Percentiles rank a stretch among this genome's conserved stretches.
Conservation (phyloP, 2,113 vertebrate species). For the Carassius auratus region DNA sequence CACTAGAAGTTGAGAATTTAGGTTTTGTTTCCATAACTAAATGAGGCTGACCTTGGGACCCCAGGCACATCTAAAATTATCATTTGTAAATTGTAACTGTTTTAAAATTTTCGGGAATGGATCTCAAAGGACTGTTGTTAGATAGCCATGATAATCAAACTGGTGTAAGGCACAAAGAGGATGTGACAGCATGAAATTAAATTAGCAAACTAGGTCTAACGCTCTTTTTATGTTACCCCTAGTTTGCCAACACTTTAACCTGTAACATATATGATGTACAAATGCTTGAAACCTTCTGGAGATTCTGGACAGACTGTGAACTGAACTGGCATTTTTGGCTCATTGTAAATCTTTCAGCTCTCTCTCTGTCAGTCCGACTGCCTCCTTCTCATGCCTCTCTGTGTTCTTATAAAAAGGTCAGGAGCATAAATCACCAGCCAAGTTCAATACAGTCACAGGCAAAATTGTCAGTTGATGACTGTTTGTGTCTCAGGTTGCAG, state of each 20-base stretch:
- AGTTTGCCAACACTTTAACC: background rate
- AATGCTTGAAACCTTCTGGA: background rate
- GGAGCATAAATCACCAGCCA: slow-evolving; percentile 27
- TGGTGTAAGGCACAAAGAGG: background rate
- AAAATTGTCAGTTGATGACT: slow-evolving; percentile 49
- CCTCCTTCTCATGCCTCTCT: slow-evolving; percentile 10
- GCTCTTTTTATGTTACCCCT: background rate
- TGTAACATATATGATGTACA: background rate
- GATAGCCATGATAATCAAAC: background rate
- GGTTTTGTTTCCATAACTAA: background rate
- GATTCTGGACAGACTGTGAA: background rate
- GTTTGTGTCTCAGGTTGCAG: slow-evolving; percentile 35
- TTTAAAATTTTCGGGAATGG: background rate
- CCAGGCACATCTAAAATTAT: background rate
- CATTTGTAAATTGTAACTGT: too few species aligned
- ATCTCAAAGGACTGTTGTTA: background rate
- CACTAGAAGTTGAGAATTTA: too few species aligned
- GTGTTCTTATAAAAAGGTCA: slow-evolving; percentile 50
- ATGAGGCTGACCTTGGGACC: background rate
- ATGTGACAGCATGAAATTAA: background rate
- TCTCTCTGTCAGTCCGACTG: slow-evolving; percentile 15
- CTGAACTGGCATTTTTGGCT: background rate
- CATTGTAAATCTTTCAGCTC: background rate
- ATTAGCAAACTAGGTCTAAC: background rate
- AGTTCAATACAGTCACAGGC: slow-evolving; percentile 29